Conservation (phyloP, 1,140 invertebrate species). For the Penaeus vannamei region DNA sequence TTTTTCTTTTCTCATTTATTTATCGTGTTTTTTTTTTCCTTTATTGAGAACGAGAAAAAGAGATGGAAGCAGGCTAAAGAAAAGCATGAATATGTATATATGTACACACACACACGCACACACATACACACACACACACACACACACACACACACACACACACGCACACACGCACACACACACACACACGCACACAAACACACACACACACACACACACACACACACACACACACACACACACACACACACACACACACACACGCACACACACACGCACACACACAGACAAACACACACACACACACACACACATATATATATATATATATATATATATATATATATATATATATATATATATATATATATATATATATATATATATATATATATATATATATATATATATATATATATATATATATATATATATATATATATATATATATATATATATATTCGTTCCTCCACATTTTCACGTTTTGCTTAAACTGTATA, state of each 20-base stretch:
- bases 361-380: slow-evolving; percentile 25
- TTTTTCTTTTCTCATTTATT: too few relatives aligned
- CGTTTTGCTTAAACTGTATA: too few relatives aligned
- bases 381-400: slow-evolving; percentile 35
- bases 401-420: slow-evolving; percentile 33
- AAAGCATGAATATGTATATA: too few relatives aligned
- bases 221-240: background rate
- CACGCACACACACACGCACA: slow-evolving; percentile 29
- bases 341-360: slow-evolving; percentile 33
- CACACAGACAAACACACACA: too few relatives aligned
- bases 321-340: background rate
- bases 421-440: slow-evolving; percentile 25
- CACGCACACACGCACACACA: background rate
- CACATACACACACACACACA: background rate
- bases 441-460: slow-evolving; percentile 16
- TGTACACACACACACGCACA: background rate
- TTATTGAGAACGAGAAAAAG: too few relatives aligned
- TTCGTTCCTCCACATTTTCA: background rate
- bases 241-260: slow-evolving; percentile 27
- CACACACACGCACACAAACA: background rate
- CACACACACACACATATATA: slow-evolving; percentile 1
- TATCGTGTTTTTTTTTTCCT: too few relatives aligned
- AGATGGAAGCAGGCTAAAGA: too few relatives aligned
- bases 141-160: background rate
- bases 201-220: background rate